phyloP scores from a whole-genome alignment of 2,888 invertebrate species.

The Drosophila parthenogenetica region DNA sequence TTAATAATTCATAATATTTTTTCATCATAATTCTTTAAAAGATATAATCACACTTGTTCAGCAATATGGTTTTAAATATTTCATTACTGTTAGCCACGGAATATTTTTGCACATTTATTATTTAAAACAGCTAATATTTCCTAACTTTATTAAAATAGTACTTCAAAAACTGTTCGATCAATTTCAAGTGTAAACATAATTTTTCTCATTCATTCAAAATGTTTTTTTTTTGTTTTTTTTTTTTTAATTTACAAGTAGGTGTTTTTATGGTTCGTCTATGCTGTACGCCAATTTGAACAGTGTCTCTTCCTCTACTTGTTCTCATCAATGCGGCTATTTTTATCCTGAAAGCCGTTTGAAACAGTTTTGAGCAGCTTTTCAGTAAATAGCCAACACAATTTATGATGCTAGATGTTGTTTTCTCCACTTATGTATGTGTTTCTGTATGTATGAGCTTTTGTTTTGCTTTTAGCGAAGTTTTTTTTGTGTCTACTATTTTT shows the following conservation, averaged over 20 bases:
- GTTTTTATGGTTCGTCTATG: slow-evolving; percentile 51
- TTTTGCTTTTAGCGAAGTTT: slow-evolving; percentile 59
- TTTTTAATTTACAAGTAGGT: slow-evolving; percentile 10
- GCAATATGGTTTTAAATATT: too few species aligned
- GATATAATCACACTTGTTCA: too few species aligned
- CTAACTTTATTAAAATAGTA: too few species aligned
- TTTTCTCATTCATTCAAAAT: too few species aligned
- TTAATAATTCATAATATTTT: too few species aligned
- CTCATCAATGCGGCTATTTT: slow-evolving; percentile 40
- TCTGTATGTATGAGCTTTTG: slow-evolving; percentile 26
- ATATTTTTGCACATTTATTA: too few species aligned
- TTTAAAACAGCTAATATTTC: too few species aligned
- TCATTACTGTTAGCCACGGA: too few species aligned
- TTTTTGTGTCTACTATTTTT: slow-evolving; percentile 61
- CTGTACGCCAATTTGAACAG: slow-evolving; percentile 21
- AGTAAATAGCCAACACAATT: slow-evolving; percentile 59
- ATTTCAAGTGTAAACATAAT: too few species aligned
- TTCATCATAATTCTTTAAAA: too few species aligned
- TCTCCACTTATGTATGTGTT: slow-evolving; percentile 28
- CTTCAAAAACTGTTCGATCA: too few species aligned
- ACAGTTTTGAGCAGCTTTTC: slow-evolving; percentile 57
- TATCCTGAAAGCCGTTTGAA: slow-evolving; percentile 61
- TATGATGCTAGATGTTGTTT: slow-evolving; percentile 67
- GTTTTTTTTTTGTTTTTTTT: too few species aligned
- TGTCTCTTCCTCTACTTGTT: slow-evolving; percentile 10